phyloP scores from a whole-genome alignment of 2,888 invertebrate genomes.

The Drosophila mettleri region DNA sequence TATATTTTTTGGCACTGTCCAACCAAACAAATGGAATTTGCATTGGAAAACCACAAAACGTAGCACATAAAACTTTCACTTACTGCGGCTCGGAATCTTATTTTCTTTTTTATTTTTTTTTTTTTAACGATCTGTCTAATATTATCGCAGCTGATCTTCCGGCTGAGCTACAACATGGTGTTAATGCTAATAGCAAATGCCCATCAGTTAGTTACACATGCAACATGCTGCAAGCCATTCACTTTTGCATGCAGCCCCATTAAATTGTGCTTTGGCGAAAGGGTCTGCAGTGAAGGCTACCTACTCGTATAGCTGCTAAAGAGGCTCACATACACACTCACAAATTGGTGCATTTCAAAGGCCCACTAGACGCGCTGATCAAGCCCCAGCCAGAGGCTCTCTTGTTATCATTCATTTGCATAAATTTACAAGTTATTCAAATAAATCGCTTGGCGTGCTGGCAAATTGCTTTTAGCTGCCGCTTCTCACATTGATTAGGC shows the following conservation, averaged over 20 bases:
- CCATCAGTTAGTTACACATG: slow-evolving; percentile 36
- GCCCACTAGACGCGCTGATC: neutral
- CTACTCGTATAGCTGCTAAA: slow-evolving; percentile 11
- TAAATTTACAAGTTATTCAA: slow-evolving; percentile 49
- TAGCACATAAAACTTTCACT: slow-evolving; percentile 64
- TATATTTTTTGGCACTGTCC: slow-evolving; percentile 39
- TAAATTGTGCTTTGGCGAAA: slow-evolving; percentile 41
- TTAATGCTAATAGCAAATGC: slow-evolving; percentile 52
- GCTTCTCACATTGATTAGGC: slow-evolving; percentile 70
- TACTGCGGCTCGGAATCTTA: slow-evolving; percentile 12
- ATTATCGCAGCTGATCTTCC: slow-evolving; percentile 31
- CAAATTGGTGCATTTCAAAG: slow-evolving; percentile 17
- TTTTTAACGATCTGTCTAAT: slow-evolving; percentile 32
- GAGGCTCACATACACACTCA: slow-evolving; percentile 14
- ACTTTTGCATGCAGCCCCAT: slow-evolving; percentile 51
- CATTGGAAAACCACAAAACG: slow-evolving; percentile 53
- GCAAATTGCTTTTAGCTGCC: slow-evolving; percentile 50
- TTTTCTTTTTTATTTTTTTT: slow-evolving; percentile 26
- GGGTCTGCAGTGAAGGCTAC: slow-evolving; percentile 17
- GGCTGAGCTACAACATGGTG: slow-evolving; percentile 41
- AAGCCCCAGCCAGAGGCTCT: neutral
- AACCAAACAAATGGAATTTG: slow-evolving; percentile 60
- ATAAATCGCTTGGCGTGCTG: slow-evolving; percentile 47
- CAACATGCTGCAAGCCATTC: slow-evolving; percentile 48
- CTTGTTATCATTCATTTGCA: slow-evolving; percentile 61